Evolutionary conservation across 2,113 vertebrate species (phyloP).

Genomic region (Anser cygnoides): DNA sequence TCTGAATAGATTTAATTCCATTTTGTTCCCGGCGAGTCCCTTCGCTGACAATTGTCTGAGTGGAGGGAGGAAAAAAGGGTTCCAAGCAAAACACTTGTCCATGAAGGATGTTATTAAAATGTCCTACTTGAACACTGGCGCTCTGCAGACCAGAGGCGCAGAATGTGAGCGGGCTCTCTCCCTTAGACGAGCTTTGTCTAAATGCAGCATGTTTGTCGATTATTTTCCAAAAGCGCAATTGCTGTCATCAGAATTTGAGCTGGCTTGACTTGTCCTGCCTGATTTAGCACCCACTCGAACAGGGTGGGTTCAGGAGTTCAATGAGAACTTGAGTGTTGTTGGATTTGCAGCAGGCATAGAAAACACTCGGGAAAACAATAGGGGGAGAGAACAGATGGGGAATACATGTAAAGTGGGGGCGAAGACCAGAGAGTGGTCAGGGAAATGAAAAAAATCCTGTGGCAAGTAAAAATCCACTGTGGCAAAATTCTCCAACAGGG

Average conservation of each 20-base stretch:
- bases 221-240: constrained; percentile 67
- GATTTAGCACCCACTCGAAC: constrained; percentile 47
- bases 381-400: background rate
- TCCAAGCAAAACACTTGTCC: constrained; percentile 63
- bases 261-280: constrained; percentile 42
- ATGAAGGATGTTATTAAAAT: constrained; percentile 65
- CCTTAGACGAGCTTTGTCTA: constrained; percentile 31
- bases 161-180: background rate
- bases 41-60: constrained; percentile 40
- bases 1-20: constrained; percentile 44
- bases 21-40: constrained; percentile 16
- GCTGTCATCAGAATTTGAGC: constrained; percentile 58
- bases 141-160: constrained; percentile 15
- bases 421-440: background rate
- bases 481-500: background rate
- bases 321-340: background rate
- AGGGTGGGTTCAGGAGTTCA: constrained; percentile 47
- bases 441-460: background rate
- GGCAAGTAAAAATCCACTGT: background rate
- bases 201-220: constrained; percentile 67
- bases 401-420: background rate
- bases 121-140: constrained; percentile 45
- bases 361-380: background rate
- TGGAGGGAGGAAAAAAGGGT: background rate
- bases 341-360: background rate